Evolutionary conservation across 2,888 invertebrate species (phyloP).

Genomic region (Cerastoderma edule): DNA sequence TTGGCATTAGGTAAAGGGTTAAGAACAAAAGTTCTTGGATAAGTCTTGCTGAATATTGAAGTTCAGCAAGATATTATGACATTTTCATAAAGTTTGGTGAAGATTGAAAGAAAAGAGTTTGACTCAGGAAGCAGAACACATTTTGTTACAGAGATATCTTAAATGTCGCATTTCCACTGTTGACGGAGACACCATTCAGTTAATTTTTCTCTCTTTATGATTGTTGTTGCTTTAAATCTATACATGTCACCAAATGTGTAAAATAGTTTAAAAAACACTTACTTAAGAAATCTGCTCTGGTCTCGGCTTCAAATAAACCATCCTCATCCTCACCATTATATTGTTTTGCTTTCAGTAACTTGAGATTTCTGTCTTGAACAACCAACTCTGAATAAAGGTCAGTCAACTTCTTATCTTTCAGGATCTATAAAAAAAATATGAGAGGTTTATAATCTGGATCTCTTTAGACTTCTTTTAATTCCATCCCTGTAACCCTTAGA

Average conservation of each 20-base stretch:
- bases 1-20: too few species aligned
- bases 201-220: neutral
- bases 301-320: constrained; percentile 73
- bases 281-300: constrained; percentile 57
- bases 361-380: constrained; percentile 96
- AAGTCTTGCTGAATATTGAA: neutral
- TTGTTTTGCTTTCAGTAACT: constrained; percentile 91
- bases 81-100: neutral
- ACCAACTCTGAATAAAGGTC: constrained; percentile 94
- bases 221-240: neutral
- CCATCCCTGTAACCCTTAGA: too few species aligned
- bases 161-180: neutral
- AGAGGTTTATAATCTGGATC: neutral
- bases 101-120: neutral
- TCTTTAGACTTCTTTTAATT: neutral
- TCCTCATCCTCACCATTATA: constrained; percentile 94
- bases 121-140: too few species aligned
- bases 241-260: neutral
- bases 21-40: too few species aligned
- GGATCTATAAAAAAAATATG: too few species aligned
- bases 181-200: too few species aligned
- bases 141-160: neutral
- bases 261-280: too few species aligned
- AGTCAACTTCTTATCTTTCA: constrained; percentile 93
- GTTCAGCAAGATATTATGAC: neutral